These are phyloP conservation scores for Microctenopoma stevenorrisi DNA, from an alignment of 2,797 vertebrate species.

Conservation along the genomic window DNA sequence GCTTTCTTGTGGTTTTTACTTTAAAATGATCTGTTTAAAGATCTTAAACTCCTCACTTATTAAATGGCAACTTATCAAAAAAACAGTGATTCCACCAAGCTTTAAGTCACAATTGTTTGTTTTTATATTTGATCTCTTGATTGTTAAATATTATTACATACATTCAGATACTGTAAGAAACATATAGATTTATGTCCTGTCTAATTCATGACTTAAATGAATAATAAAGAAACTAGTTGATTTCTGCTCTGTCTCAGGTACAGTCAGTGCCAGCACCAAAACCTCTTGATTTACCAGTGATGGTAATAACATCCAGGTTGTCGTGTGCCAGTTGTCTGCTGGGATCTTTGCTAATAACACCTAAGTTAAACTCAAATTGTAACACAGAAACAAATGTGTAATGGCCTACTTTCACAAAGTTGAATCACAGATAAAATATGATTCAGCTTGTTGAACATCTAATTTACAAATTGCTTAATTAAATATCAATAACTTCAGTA, in stretches of 20 bases:
- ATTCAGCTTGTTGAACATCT: neutral
- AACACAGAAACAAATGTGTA: conserved; percentile 5
- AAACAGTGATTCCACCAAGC: neutral
- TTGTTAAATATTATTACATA: neutral
- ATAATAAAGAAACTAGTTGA: neutral
- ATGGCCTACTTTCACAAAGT: conserved; percentile 11
- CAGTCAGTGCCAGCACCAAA: conserved; percentile 2
- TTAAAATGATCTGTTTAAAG: conserved; percentile 5
- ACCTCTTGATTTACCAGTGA: neutral
- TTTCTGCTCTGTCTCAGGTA: neutral
- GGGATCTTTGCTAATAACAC: conserved; percentile 20
- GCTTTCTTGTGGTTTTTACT: conserved; percentile 3
- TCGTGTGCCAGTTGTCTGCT: conserved; percentile 12
- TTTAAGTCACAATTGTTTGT: neutral
- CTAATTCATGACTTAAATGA: neutral
- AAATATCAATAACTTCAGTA: conserved; percentile 3
- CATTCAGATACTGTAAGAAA: neutral
- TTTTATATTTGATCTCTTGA: neutral
- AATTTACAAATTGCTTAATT: conserved; percentile 14
- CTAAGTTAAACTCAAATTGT: conserved; percentile 12
- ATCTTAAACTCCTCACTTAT: conserved; percentile 1
- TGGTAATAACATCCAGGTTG: conserved; percentile 1
- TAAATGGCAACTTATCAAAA: neutral
- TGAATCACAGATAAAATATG: neutral
- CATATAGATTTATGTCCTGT: too few relatives aligned